Conservation (phyloP, 2,113 vertebrate species). For the Chionodraco myersi region DNA sequence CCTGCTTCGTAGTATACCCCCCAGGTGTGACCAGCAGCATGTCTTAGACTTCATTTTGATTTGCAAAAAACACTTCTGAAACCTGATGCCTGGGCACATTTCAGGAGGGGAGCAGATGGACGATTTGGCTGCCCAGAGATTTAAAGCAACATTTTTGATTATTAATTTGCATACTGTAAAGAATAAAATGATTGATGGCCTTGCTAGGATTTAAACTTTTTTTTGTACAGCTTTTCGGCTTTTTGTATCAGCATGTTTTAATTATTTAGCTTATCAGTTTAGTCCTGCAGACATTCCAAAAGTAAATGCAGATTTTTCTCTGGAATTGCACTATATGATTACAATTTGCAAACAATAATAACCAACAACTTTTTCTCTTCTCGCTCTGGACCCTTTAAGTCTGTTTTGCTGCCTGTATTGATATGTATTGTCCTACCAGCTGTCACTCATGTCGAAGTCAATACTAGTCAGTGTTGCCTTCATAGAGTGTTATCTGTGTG, state of each 20-base stretch:
- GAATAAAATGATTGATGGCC: neutral
- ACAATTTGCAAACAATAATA: neutral
- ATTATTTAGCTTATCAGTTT: neutral
- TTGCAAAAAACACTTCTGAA: neutral
- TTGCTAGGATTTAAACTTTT: neutral
- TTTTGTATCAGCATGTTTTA: neutral
- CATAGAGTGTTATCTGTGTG: neutral
- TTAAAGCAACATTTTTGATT: neutral
- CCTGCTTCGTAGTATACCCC: too few relatives aligned
- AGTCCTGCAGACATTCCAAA: too few relatives aligned
- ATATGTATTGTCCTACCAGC: neutral
- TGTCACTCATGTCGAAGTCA: neutral
- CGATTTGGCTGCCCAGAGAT: slow-evolving; percentile 1
- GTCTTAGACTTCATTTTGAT: neutral
- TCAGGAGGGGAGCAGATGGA: slow-evolving; percentile 8
- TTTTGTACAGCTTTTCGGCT: too few relatives aligned
- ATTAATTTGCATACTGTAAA: neutral
- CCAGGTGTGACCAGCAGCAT: neutral
- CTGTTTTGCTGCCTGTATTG: slow-evolving; percentile 4
- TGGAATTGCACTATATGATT: too few relatives aligned
- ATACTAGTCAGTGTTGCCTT: neutral
- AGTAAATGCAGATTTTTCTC: too few relatives aligned
- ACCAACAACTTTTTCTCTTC: neutral
- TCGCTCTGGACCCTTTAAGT: neutral
- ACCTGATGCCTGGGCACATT: neutral